These are phyloP conservation scores for Tiliacea citrago DNA, from an alignment of 2,888 invertebrate genomes.

Conservation along the genomic window DNA sequence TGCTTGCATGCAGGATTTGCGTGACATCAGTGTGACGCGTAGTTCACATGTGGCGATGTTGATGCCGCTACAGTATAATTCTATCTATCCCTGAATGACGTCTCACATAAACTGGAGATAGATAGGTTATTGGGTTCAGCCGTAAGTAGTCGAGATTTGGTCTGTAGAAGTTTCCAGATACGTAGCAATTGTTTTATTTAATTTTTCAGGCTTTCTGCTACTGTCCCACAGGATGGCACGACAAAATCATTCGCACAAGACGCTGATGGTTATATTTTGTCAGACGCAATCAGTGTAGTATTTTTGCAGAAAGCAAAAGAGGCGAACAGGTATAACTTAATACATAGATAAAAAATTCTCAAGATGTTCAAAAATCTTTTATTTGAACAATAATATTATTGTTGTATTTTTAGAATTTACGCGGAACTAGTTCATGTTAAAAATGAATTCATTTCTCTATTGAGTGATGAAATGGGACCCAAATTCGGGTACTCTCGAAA, in stretches of 20 bases:
- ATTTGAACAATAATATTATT: not conserved
- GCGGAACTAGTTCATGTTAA: conserved; percentile 93
- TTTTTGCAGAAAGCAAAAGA: conserved; percentile 19
- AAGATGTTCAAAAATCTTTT: not conserved
- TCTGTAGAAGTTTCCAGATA: not conserved
- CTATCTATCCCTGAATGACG: no score
- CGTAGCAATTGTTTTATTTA: not conserved
- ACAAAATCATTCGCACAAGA: conserved; percentile 23
- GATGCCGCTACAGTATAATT: no score
- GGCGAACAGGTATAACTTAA: conserved; percentile 10
- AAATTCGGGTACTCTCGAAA: conserved; percentile 90
- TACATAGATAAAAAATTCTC: not conserved
- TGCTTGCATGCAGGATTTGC: no score
- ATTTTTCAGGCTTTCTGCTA: conserved; percentile 12
- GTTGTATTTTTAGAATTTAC: conserved; percentile 85
- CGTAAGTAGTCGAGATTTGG: not conserved
- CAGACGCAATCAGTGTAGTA: conserved; percentile 16
- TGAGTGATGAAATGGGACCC: conserved; percentile 75
- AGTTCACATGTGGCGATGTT: no score
- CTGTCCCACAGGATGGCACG: conserved; percentile 1
- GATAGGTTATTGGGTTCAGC: no score
- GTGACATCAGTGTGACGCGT: no score
- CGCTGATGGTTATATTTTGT: conserved; percentile 14
- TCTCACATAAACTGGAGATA: no score
- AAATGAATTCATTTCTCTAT: conserved; percentile 86